Conservation (phyloP, 2,113 vertebrate species). For the Nothoprocta pentlandii region DNA sequence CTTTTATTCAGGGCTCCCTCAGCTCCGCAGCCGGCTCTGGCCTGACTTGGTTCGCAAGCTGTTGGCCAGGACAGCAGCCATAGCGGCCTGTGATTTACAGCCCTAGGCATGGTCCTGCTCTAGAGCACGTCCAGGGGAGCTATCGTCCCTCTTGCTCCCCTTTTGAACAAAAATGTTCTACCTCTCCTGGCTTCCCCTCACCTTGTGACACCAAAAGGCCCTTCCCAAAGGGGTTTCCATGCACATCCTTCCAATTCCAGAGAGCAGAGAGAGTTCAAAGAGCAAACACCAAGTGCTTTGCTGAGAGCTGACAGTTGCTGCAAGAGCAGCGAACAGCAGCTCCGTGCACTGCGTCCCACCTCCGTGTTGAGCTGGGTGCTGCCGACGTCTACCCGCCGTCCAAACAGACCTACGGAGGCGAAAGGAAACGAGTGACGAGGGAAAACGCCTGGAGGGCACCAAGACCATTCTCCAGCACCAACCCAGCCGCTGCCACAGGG, state of each 20-base stretch:
- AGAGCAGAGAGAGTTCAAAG: background rate
- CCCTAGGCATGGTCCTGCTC: background rate
- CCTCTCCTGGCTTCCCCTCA: background rate
- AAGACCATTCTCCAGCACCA: background rate
- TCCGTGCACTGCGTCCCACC: rapidly evolving
- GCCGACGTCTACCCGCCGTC: background rate
- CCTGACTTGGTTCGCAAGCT: background rate
- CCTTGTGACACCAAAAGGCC: background rate
- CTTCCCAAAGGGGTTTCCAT: background rate
- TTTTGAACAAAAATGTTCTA: rapidly evolving
- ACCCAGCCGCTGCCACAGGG: no score
- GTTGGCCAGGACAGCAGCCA: background rate
- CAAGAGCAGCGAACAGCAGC: background rate
- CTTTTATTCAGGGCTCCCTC: background rate
- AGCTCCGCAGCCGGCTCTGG: background rate
- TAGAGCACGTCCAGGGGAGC: background rate
- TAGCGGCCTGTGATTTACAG: background rate
- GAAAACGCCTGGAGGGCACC: background rate
- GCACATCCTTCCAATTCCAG: background rate
- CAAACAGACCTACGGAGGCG: rapidly evolving
- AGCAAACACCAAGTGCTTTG: background rate
- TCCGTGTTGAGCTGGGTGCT: background rate
- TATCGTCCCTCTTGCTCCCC: rapidly evolving
- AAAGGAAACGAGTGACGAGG: background rate
- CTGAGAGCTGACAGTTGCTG: rapidly evolving